phyloP scores from a whole-genome alignment of 2,888 invertebrate genomes.

The Erebia epiphron region DNA sequence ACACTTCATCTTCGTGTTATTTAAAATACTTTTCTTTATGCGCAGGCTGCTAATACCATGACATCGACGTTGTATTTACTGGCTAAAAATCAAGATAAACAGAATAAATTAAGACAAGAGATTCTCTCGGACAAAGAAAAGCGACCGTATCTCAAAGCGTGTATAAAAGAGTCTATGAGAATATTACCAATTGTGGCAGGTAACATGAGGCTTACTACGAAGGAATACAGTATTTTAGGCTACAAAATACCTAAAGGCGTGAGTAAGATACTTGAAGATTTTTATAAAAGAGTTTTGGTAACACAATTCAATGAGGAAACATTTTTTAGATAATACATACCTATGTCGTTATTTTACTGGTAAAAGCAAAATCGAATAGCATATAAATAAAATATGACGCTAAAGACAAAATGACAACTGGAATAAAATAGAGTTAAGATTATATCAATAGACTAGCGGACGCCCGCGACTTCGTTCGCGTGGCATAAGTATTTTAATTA shows the following conservation, averaged over 20 bases:
- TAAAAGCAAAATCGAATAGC: too few species aligned
- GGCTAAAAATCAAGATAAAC: constrained; percentile 84
- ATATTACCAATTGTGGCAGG: constrained; percentile 84
- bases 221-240: constrained; percentile 83
- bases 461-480: too few species aligned
- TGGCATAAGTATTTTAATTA: too few species aligned
- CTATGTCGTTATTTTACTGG: too few species aligned
- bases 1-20: not conserved
- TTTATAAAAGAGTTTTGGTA: too few species aligned
- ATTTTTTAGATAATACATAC: too few species aligned
- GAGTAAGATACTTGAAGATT: constrained; percentile 45
- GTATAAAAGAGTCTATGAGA: constrained; percentile 87
- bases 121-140: constrained; percentile 56
- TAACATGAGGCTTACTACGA: constrained; percentile 76
- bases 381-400: too few species aligned
- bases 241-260: constrained; percentile 85
- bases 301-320: too few species aligned
- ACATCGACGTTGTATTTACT: constrained; percentile 83
- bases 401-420: too few species aligned
- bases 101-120: constrained; percentile 84
- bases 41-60: constrained; percentile 82
- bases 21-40: constrained; percentile 11
- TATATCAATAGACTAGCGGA: too few species aligned
- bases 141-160: constrained; percentile 86
- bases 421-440: too few species aligned